Evolutionary conservation across 1,140 invertebrate genomes (phyloP), one percentile per base, ranked within the genome.

Genomic region (Cydia amplana): DNA sequence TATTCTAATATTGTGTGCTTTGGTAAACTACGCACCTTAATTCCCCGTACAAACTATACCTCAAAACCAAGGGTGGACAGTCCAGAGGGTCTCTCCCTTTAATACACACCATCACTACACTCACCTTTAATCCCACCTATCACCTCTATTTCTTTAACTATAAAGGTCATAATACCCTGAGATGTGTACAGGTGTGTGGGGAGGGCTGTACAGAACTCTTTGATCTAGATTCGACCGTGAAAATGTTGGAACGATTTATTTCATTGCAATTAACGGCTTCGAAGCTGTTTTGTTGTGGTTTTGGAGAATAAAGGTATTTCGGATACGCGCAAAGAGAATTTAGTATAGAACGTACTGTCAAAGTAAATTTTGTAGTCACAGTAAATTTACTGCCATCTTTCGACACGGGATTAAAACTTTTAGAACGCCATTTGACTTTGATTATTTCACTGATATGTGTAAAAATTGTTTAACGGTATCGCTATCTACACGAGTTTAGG

Each of bases 181-280:
- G 65, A 3, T 32, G 10, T n/a, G 6, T 0, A 70, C 28, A 70
- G 65, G 65, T 70, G 55, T 36, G 16, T 14, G n/a, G 25, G 72
- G 46, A 14, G 18, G 18, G 40, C 12, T 28, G 40, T 73, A 28
- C 78, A 79, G n/a, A 91, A 90, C 89, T 91, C 89, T 91, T 91
- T 91, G 90, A 91, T 87, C 88, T 87, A 86, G 88, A 83, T 80
- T 87, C 87, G 90, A 89, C 89, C 89, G 87, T 87, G 87, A 90
- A 89, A 87, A 85, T 86, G 82, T 81, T 78, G 83, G 80, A 82
- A 77, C 83, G 87, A 89, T 90, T 89, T 87, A 85, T 86, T 85
- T 82, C 82, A 83, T 83, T 79, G 84, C 85, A 85, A 90, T 91
- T 87, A 90, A 86, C 85, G 83, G 81, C 84, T 86, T 76, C 85